Conservation (phyloP, 2,797 vertebrate species). For the Gymnoscopelus microlampas region DNA sequence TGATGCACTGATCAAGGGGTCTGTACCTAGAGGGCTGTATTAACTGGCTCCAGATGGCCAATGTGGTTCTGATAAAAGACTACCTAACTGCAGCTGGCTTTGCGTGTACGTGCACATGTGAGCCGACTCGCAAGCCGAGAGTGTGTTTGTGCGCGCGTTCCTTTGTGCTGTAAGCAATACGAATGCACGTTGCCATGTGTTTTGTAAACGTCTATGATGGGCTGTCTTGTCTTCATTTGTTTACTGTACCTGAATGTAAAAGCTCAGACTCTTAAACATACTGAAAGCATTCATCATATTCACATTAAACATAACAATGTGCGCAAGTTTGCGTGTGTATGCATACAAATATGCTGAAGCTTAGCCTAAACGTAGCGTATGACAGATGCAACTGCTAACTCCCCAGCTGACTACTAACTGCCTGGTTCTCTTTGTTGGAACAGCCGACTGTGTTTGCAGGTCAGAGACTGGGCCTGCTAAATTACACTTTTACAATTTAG, state of each 20-base stretch:
- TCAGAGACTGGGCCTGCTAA: no score
- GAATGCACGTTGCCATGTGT: no score
- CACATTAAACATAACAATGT: constrained; percentile 18
- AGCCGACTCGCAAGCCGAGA: background rate
- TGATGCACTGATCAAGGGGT: constrained; percentile 67
- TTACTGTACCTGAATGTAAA: no score
- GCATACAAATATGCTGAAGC: background rate
- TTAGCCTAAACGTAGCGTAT: no score
- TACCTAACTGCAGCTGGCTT: constrained; percentile 68
- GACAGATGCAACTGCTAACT: no score
- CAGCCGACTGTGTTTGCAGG: no score
- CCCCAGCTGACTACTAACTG: no score
- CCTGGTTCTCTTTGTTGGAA: no score
- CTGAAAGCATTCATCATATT: constrained; percentile 24
- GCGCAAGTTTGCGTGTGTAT: background rate
- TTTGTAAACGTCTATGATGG: no score
- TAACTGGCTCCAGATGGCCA: constrained; percentile 79
- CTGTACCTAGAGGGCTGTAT: constrained; percentile 67
- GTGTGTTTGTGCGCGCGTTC: constrained; percentile 9
- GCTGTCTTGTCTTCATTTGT: no score
- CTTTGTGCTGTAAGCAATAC: background rate
- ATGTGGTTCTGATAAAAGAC: constrained; percentile 78
- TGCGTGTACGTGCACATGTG: background rate
- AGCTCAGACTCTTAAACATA: background rate
- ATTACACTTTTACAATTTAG: no score